Percentiles rank a stretch among this genome's conserved stretches.
Conservation (phyloP, 2,113 vertebrate genomes). For the Oenanthe oenanthe region DNA sequence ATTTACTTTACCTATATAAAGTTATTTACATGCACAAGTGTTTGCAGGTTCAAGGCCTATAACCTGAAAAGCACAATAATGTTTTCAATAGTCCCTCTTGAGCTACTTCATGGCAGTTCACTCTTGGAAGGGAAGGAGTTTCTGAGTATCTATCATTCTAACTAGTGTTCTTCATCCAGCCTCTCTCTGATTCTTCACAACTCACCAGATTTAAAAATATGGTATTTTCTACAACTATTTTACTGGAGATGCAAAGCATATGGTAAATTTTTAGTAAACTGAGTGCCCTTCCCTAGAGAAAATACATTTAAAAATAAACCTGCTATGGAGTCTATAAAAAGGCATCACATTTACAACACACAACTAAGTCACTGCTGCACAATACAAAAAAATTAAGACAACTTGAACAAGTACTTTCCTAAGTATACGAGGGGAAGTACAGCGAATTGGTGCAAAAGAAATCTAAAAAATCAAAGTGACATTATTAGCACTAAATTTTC, state of each 20-base stretch:
- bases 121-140: neutral
- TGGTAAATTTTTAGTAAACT: constrained; percentile 59
- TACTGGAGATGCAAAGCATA: constrained; percentile 48
- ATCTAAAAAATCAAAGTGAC: neutral
- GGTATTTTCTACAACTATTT: constrained; percentile 31
- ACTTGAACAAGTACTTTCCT: neutral
- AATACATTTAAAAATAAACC: constrained; percentile 47
- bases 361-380: constrained; percentile 7
- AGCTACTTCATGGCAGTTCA: constrained; percentile 30
- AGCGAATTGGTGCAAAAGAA: neutral
- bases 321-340: constrained; percentile 23
- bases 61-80: constrained; percentile 32
- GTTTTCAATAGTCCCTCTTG: constrained; percentile 28
- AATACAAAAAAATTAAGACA: neutral
- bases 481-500: neutral
- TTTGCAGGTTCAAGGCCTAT: constrained; percentile 42
- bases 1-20: constrained; percentile 16
- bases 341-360: neutral
- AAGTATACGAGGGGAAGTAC: neutral
- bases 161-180: constrained; percentile 4
- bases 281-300: constrained; percentile 35
- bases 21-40: constrained; percentile 34
- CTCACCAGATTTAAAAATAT: constrained; percentile 22
- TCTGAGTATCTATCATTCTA: neutral
- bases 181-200: constrained; percentile 5